Evolutionary conservation across 2,113 vertebrate species (phyloP).

Genomic region (Chionis minor): DNA sequence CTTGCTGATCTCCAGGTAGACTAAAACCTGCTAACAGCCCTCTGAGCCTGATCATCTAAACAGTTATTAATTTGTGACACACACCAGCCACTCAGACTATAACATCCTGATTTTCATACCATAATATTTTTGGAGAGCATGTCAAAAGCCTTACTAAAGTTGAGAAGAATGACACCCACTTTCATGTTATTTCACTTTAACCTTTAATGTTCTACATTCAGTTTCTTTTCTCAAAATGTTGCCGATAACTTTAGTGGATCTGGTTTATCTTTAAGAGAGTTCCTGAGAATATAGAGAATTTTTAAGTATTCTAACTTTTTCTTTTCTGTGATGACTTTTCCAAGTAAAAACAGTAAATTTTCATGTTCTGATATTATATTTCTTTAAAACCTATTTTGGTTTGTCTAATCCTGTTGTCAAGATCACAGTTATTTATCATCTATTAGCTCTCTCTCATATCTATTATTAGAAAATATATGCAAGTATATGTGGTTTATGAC

Average conservation of each 20-base stretch:
- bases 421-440: not conserved
- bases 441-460: not conserved
- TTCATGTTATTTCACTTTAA: not conserved
- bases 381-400: not conserved
- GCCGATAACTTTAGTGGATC: not conserved
- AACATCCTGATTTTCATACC: not conserved
- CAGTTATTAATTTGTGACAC: rapidly evolving
- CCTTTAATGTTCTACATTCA: not conserved
- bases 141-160: not conserved
- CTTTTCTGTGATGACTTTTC: not conserved
- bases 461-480: not conserved
- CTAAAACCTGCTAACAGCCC: not conserved
- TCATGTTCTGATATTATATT: not conserved
- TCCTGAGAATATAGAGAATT: not conserved
- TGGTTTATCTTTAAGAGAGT: not conserved
- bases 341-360: not conserved
- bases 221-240: not conserved
- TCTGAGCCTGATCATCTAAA: not conserved
- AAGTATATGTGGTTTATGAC: not conserved
- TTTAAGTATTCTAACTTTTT: not conserved
- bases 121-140: not conserved
- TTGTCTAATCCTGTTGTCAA: not conserved
- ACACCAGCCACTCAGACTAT: not conserved
- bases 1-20: not conserved
- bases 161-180: not conserved